Base-by-base conservation (phyloP, 2,888 invertebrate species). In the Trichopoda pennipes region DNA sequence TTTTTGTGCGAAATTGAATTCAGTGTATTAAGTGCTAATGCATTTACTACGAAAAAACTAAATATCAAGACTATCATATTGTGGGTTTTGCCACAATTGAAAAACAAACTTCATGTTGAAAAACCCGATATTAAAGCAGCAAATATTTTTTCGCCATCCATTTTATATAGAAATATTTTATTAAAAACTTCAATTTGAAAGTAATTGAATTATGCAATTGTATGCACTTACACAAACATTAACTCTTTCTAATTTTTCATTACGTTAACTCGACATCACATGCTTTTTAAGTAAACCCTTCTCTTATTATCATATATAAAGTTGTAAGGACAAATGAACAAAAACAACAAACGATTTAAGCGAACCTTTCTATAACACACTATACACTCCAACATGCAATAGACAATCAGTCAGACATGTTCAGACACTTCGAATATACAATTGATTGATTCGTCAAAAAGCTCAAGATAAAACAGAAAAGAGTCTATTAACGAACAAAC, bases 391-490 rank as follows among this genome's bases (percentile, higher is more conserved):
- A 32, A 32, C 42, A 28, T 19, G 19, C 19, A 1, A 35, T 17
- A 56, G 10, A 7, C 35, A 68, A 12, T 51, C 38, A 63, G 42
- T 42, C 70, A 72, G 70, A 58, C 78, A 63, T 23, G n/a, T 21
- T 35, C 51, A 51, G 51, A 72, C 51, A 64, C 58, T 72, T 72
- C 42, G 32, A 55, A 21, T 35, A 47, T 21, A 61, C 72, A 58
- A 58, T 64, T 78, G 72, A 72, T 72, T 78, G 78, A 72, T 72
- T 72, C 72, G 32, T 28, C 14, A 72, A 78, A 63, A 42, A 21
- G 21, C 35, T 56, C 32, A 58, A 64, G 64, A 64, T 70, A 64
- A 78, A 72, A 64, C 14, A 10, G n/a, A 35, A 53, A 21, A 42
- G 35, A 66, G 53, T 56, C 21, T 72, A 66, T 53, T 42, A 68